Percentiles rank a stretch among this genome's conserved stretches.
phyloP scores from a whole-genome alignment of 2,888 invertebrate species.

The Dione vanillae region DNA sequence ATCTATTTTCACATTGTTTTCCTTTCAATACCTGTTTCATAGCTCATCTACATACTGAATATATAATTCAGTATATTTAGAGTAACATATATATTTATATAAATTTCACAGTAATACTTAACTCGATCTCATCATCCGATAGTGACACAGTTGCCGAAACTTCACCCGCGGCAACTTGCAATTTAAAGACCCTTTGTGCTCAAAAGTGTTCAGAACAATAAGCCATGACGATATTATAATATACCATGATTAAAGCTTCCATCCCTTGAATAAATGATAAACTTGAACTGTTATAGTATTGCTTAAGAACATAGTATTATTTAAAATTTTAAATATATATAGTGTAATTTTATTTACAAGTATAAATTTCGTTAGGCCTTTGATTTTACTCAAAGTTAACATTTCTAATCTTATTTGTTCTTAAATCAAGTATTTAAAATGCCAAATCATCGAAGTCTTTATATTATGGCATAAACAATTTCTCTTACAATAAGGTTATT shows the following conservation, averaged over 20 bases:
- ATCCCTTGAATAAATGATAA: background rate
- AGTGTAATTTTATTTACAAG: too few species aligned
- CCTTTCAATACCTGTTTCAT: background rate
- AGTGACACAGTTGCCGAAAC: conserved; percentile 79
- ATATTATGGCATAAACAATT: background rate
- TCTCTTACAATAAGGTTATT: background rate
- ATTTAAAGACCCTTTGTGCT: conserved; percentile 73
- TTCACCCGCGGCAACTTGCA: conserved; percentile 63
- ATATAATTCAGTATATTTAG: background rate
- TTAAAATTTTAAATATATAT: too few species aligned
- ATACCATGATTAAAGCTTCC: conserved; percentile 26
- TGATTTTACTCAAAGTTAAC: too few species aligned
- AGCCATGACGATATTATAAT: conserved; percentile 35
- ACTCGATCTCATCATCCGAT: conserved; percentile 57
- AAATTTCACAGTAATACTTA: conserved; percentile 27
- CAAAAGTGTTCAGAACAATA: conserved; percentile 61
- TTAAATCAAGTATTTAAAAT: background rate
- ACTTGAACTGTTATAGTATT: background rate
- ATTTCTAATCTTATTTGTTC: background rate
- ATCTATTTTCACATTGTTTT: too few species aligned
- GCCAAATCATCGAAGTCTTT: background rate
- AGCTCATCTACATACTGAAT: too few species aligned
- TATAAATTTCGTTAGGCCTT: too few species aligned
- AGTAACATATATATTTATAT: conserved; percentile 17
- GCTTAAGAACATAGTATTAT: background rate